Evolutionary conservation across 2,888 invertebrate species (phyloP).

Genomic region (Gibbula magus): DNA sequence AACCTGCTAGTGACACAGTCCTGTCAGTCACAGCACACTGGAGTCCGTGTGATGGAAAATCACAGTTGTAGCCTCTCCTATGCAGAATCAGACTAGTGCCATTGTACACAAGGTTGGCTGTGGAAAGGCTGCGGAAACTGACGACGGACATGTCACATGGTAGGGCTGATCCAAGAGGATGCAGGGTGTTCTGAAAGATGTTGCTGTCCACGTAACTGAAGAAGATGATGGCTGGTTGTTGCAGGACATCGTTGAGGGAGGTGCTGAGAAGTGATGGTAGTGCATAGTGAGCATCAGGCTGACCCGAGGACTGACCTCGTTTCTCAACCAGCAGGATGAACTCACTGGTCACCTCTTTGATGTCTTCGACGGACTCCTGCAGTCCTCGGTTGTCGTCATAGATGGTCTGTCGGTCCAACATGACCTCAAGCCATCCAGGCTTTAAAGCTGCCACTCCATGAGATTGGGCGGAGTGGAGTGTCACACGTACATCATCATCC

Average conservation of each 20-base stretch:
- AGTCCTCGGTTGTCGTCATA: constrained; percentile 71
- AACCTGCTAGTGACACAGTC: constrained; percentile 35
- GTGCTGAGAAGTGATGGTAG: constrained; percentile 57
- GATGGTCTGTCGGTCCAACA: constrained; percentile 71
- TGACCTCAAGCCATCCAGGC: constrained; percentile 70
- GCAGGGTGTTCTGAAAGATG: constrained; percentile 46
- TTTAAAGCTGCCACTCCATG: constrained; percentile 68
- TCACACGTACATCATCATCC: constrained; percentile 60
- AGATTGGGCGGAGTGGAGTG: constrained; percentile 68
- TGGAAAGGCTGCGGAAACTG: constrained; percentile 60
- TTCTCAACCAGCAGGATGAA: constrained; percentile 66
- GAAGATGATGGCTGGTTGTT: constrained; percentile 54
- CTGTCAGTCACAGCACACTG: constrained; percentile 46
- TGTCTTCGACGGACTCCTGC: constrained; percentile 70
- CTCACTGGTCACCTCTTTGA: constrained; percentile 56
- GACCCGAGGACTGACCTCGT: neutral
- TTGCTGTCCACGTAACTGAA: constrained; percentile 55
- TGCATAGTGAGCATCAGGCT: constrained; percentile 35
- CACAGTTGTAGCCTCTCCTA: constrained; percentile 62
- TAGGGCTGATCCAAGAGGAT: constrained; percentile 48
- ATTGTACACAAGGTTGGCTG: constrained; percentile 55
- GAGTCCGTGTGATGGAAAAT: constrained; percentile 46
- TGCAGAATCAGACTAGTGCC: constrained; percentile 66
- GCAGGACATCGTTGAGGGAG: constrained; percentile 52
- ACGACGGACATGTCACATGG: constrained; percentile 65